Conservation (phyloP, 2,888 invertebrate genomes). For the Zaprionus bogoriensis region DNA sequence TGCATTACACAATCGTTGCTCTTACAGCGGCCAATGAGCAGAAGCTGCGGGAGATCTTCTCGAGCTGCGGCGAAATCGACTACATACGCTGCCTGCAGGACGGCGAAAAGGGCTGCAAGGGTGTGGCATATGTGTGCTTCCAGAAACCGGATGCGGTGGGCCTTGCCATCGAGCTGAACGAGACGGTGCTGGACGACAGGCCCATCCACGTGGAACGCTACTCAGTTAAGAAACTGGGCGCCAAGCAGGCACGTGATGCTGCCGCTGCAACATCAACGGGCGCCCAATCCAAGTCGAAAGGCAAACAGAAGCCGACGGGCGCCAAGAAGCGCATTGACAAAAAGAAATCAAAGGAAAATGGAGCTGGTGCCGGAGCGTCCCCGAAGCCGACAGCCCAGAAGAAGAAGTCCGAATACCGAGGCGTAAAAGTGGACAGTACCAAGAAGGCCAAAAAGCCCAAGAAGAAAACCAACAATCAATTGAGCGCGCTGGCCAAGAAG, state of each 20-base stretch:
- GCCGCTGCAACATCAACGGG: conserved; percentile 23
- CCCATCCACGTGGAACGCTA: conserved; percentile 81
- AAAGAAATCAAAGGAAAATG: conserved; percentile 33
- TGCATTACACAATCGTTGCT: no score
- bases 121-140: conserved; percentile 81
- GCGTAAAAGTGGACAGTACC: conserved; percentile 73
- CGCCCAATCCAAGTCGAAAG: conserved; percentile 43
- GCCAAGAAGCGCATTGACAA: conserved; percentile 62
- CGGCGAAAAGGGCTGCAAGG: conserved; percentile 80
- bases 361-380: no score
- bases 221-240: conserved; percentile 72
- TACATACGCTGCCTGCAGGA: conserved; percentile 80
- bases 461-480: conserved; percentile 66
- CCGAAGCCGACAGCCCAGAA: conserved; percentile 20
- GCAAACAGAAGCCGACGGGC: conserved; percentile 46
- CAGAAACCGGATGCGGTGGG: conserved; percentile 79
- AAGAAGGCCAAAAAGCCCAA: conserved; percentile 75
- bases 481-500: conserved; percentile 79
- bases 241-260: conserved; percentile 68
- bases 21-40: conserved; percentile 80
- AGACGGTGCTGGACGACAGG: conserved; percentile 81
- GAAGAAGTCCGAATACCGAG: conserved; percentile 79
- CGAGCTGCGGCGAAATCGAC: conserved; percentile 81
- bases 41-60: conserved; percentile 80
- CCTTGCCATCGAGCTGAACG: conserved; percentile 80